Evolutionary conservation across 2,888 invertebrate genomes (phyloP).

Genomic region (Mimumesa dahlbomi): DNA sequence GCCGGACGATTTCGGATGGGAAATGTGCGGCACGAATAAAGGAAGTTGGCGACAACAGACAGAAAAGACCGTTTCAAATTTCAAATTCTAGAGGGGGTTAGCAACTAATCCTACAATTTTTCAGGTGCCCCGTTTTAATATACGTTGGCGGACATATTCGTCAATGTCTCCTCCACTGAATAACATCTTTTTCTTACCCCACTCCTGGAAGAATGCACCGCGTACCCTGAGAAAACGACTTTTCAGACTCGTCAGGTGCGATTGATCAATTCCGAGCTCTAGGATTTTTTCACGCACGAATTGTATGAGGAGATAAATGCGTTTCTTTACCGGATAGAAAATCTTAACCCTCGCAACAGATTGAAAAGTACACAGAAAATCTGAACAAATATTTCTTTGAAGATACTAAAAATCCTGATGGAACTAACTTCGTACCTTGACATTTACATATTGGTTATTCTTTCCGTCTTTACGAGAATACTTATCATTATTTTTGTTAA

Average conservation of each 20-base stretch:
- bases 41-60: constrained; percentile 13
- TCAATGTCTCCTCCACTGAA: constrained; percentile 59
- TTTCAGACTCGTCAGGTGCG: constrained; percentile 13
- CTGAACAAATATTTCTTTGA: constrained; percentile 9
- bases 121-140: constrained; percentile 65
- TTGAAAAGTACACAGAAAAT: constrained; percentile 19
- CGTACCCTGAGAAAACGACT: constrained; percentile 25
- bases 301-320: constrained; percentile 34
- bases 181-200: constrained; percentile 40
- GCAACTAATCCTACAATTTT: constrained; percentile 72
- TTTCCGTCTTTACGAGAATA: too few species aligned
- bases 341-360: constrained; percentile 29
- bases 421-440: too few species aligned
- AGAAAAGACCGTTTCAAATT: constrained; percentile 30
- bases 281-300: constrained; percentile 26
- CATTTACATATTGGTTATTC: too few species aligned
- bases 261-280: constrained; percentile 51
- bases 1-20: neutral
- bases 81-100: constrained; percentile 36
- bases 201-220: constrained; percentile 16
- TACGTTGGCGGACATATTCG: constrained; percentile 44
- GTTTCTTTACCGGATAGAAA: too few species aligned
- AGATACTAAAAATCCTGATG: too few species aligned
- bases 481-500: too few species aligned
- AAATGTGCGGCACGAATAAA: neutral